Evolutionary conservation across 2,113 vertebrate genomes (phyloP), one percentile per base, ranked within the genome.

Genomic region (Myiagra hebetior): DNA sequence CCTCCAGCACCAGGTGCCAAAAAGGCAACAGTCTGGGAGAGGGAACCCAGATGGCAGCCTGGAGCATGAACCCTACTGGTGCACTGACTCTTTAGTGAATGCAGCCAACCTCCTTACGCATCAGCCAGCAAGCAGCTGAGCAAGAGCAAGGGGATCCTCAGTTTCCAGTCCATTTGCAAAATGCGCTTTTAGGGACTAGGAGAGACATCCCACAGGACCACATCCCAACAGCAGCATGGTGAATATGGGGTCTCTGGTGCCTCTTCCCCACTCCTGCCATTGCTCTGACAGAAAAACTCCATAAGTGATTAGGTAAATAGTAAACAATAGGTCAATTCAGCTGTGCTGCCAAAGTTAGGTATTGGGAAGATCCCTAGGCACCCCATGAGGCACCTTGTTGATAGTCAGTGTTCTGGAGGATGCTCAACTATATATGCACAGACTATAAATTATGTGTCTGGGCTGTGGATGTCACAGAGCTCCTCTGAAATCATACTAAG

Each of bases 111-210:
- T 70, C 18, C 11, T 41, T 2, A 1, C 10, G 35, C 30, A 10
- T 46, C 52, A 76, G 33, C 22, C 5, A 2, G 22, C 0, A 2
- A 44, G 31, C 26, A 59, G 23, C 39, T 1, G 1, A 64, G 74
- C n/a, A 67, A n/a, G 12, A 7, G 1, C 15, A 57, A 42, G 7
- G 33, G 28, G 14, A 69, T 47, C 33, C 5, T 8, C 0, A 0
- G 9, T 30, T 79, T 65, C 26, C 13, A 57, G 28, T 13, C 16
- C 18, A 10, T 33, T n/a, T 81, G 9, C 50, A 52, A 65, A 47
- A 4, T 56, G 10, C 5, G 7, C 5, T 46, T 56, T 53, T 11
- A 30, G 30, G 9, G 33, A 21, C 16, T 31, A 12, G 13, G 23
- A 77, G 19, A 57, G 6, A 21, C 57, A 15, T 42, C 15, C 11